phyloP scores from a whole-genome alignment of 2,113 vertebrate species.

The Beaufortia kweichowensis region DNA sequence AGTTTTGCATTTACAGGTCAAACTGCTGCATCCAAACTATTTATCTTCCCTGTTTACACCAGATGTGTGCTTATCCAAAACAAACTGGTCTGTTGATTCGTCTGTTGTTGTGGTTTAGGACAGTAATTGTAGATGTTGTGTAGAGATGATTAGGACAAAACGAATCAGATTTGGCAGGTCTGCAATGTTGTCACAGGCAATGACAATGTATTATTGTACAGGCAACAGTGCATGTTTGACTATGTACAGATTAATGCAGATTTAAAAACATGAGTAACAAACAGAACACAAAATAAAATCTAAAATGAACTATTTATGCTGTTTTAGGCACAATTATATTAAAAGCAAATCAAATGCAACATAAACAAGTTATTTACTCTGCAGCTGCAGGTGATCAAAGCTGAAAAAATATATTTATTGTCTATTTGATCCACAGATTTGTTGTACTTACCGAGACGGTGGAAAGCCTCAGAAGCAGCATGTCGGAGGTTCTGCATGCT shows the following conservation, averaged over 20 bases:
- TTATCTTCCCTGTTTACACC: background rate
- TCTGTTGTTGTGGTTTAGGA: background rate
- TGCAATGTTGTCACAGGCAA: background rate
- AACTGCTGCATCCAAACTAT: background rate
- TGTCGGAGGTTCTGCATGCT: slow-evolving; percentile 71
- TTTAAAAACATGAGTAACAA: background rate
- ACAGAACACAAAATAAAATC: background rate
- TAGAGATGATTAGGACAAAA: background rate
- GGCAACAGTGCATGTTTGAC: background rate
- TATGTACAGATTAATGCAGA: background rate
- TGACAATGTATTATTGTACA: background rate
- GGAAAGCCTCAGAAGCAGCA: slow-evolving; percentile 68
- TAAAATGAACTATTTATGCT: background rate
- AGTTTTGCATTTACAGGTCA: background rate
- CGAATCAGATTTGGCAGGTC: background rate
- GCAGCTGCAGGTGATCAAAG: too few species aligned
- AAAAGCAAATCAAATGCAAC: background rate
- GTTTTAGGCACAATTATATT: background rate
- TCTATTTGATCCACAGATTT: too few species aligned
- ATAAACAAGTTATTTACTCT: slow-evolving; percentile 8
- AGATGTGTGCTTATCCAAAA: background rate
- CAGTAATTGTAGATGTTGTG: background rate
- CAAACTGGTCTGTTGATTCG: background rate
- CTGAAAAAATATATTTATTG: too few species aligned
- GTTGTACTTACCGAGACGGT: slow-evolving; percentile 68